Evolutionary conservation across 2,797 vertebrate genomes (phyloP).

Genomic region (Luscinia luscinia): DNA sequence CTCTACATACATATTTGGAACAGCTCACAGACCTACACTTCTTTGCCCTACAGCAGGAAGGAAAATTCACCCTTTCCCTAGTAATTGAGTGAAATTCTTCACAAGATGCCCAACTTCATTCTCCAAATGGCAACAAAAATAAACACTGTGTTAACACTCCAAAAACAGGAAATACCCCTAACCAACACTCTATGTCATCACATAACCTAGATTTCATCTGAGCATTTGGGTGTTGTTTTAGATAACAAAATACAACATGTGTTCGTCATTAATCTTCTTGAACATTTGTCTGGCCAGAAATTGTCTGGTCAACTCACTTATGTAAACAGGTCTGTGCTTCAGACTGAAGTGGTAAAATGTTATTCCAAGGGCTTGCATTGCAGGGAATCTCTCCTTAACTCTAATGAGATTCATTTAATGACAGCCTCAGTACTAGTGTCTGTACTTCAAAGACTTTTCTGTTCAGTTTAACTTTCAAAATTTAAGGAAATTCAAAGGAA

Average conservation of each 20-base stretch:
- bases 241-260: constrained; percentile 47
- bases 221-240: constrained; percentile 40
- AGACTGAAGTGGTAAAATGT: constrained; percentile 17
- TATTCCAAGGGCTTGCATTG: constrained; percentile 29
- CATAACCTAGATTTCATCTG: constrained; percentile 20
- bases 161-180: background rate
- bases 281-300: constrained; percentile 41
- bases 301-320: constrained; percentile 38
- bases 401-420: background rate
- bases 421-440: background rate
- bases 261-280: constrained; percentile 32
- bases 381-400: background rate
- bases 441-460: background rate
- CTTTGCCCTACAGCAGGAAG: background rate
- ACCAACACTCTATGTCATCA: background rate
- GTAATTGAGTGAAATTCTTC: background rate
- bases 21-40: background rate
- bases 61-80: background rate
- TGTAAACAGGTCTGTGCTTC: constrained; percentile 37
- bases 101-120: background rate
- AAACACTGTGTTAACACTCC: background rate
- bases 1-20: background rate
- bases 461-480: background rate
- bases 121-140: background rate
- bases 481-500: background rate